Conservation (phyloP, 2,888 invertebrate species). For the Plebejus anna region DNA sequence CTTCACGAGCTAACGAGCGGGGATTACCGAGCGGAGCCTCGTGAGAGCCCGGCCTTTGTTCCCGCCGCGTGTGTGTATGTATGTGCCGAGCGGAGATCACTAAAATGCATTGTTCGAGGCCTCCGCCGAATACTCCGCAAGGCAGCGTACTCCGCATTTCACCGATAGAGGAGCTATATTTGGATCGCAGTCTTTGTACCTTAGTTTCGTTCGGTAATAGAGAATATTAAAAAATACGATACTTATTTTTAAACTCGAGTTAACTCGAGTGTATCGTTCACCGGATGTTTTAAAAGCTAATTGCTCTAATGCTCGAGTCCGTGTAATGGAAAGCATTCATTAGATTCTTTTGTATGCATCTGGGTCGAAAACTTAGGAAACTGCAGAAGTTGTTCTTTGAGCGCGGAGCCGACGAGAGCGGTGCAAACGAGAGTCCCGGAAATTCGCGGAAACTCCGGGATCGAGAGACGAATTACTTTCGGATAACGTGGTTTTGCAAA, state of each 20-base stretch:
- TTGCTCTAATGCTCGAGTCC: not conserved
- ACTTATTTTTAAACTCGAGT: not conserved
- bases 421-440: not conserved
- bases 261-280: not conserved
- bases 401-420: not conserved
- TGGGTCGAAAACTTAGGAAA: slow-evolving; percentile 11
- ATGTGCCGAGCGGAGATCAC: not conserved
- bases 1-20: not conserved
- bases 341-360: slow-evolving; percentile 12
- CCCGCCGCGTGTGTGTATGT: not conserved
- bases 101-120: slow-evolving; percentile 14
- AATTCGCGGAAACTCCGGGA: not conserved
- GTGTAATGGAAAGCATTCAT: slow-evolving; percentile 12
- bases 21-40: not conserved
- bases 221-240: not conserved
- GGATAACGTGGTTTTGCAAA: not conserved
- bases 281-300: not conserved
- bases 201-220: not conserved
- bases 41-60: slow-evolving; percentile 1
- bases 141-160: not conserved
- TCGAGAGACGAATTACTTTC: not conserved
- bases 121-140: not conserved
- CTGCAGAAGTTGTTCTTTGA: not conserved
- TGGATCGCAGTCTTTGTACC: not conserved
- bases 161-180: not conserved